A percentile compares a stretch with the other conserved stretches of the same genome.
Conservation (phyloP, 2,888 invertebrate species). For the Lasioglossum malachurum region DNA sequence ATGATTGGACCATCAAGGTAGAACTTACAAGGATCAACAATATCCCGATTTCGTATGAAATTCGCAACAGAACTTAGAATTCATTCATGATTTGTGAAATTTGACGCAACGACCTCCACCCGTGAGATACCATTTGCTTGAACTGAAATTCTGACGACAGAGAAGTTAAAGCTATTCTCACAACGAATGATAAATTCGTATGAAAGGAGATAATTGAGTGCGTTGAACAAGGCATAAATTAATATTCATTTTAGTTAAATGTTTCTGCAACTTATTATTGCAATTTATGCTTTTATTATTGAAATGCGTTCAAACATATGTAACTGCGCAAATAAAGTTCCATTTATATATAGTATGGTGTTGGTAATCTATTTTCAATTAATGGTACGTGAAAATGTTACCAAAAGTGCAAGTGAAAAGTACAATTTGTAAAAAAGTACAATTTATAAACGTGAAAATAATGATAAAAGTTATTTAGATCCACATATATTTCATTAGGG, state of each 20-base stretch:
- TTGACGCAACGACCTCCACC: conserved; percentile 84
- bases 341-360: background rate
- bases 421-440: background rate
- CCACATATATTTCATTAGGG: background rate
- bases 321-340: background rate
- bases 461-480: background rate
- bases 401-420: background rate
- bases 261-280: background rate
- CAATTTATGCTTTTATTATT: background rate
- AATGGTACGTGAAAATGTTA: background rate
- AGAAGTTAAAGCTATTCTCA: conserved; percentile 32
- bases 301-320: background rate
- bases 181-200: conserved; percentile 26
- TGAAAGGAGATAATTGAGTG: background rate
- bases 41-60: conserved; percentile 70
- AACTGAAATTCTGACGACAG: conserved; percentile 75
- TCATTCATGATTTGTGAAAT: conserved; percentile 85
- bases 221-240: background rate
- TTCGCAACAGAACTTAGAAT: conserved; percentile 78
- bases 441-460: background rate
- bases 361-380: background rate
- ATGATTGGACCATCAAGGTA: background rate
- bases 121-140: conserved; percentile 86
- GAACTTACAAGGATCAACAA: conserved; percentile 75
- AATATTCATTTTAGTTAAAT: conserved; percentile 11